Conservation (phyloP, 1,140 invertebrate genomes). For the Lerema accius region DNA sequence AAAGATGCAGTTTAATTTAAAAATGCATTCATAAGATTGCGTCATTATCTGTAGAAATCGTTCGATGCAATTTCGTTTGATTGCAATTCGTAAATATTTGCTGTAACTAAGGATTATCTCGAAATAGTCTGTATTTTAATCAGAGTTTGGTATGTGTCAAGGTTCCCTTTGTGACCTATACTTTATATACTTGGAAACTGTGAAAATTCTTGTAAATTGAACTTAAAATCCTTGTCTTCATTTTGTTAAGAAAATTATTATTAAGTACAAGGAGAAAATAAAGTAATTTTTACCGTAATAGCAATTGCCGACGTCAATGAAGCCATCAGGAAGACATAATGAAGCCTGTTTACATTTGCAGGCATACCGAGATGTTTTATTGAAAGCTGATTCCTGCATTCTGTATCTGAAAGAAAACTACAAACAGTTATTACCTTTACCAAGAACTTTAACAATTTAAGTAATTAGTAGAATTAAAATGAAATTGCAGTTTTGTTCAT, state of each 20-base stretch:
- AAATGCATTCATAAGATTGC: too few relatives aligned
- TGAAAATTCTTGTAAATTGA: too few relatives aligned
- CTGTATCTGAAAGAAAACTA: conserved; percentile 50
- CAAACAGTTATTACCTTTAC: background rate
- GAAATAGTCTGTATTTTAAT: background rate
- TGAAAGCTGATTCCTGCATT: conserved; percentile 56
- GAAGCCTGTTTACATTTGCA: conserved; percentile 58
- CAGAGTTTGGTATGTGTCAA: background rate
- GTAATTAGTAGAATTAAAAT: too few relatives aligned
- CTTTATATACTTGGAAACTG: too few relatives aligned
- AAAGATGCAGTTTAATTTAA: too few relatives aligned
- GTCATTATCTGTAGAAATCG: background rate
- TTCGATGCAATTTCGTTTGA: background rate
- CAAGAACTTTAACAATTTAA: conserved; percentile 2
- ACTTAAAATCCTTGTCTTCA: background rate
- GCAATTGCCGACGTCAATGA: conserved; percentile 88
- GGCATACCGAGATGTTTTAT: conserved; percentile 52
- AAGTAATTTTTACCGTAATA: conserved; percentile 82
- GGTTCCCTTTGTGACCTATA: background rate
- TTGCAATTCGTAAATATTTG: background rate
- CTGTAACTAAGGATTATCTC: background rate
- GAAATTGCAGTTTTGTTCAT: too few relatives aligned
- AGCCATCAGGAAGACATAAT: conserved; percentile 84
- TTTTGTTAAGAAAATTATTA: background rate
- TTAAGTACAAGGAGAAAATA: background rate